A percentile compares a stretch with the other conserved stretches of the same genome.
Conservation (phyloP, 2,797 vertebrate species). For the Linurgus olivaceus region DNA sequence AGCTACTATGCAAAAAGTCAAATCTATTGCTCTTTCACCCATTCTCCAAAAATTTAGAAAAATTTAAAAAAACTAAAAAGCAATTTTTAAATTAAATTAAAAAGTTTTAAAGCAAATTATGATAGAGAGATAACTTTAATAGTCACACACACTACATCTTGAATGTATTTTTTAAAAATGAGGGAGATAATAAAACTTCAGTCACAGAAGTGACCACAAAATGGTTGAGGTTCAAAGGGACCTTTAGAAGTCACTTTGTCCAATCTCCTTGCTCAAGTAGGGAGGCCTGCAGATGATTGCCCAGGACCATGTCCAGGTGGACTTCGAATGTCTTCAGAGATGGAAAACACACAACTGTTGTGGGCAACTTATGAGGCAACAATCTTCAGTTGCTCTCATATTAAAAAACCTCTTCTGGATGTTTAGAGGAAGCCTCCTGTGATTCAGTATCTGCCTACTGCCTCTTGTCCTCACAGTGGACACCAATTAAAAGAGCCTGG, state of each 20-base stretch:
- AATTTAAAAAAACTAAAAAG: neutral
- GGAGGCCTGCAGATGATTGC: neutral
- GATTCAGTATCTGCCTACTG: neutral
- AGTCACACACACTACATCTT: neutral
- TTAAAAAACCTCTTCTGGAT: neutral
- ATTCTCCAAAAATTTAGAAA: neutral
- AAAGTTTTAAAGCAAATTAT: neutral
- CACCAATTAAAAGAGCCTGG: neutral
- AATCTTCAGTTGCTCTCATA: no score
- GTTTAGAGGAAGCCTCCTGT: neutral
- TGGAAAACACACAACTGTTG: neutral
- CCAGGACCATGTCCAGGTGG: neutral
- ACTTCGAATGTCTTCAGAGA: neutral
- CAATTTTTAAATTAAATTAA: no score
- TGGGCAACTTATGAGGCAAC: neutral
- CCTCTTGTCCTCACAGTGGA: neutral
- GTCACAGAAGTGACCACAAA: neutral
- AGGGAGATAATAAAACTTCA: neutral
- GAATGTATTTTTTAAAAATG: neutral
- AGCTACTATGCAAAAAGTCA: neutral
- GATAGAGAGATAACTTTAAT: neutral
- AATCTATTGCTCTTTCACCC: neutral
- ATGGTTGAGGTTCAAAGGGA: neutral
- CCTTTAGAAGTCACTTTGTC: neutral
- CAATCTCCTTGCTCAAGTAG: neutral